Base-by-base conservation (phyloP, 92 coral and sea anemone species). In the Galaxea fascicularis region DNA sequence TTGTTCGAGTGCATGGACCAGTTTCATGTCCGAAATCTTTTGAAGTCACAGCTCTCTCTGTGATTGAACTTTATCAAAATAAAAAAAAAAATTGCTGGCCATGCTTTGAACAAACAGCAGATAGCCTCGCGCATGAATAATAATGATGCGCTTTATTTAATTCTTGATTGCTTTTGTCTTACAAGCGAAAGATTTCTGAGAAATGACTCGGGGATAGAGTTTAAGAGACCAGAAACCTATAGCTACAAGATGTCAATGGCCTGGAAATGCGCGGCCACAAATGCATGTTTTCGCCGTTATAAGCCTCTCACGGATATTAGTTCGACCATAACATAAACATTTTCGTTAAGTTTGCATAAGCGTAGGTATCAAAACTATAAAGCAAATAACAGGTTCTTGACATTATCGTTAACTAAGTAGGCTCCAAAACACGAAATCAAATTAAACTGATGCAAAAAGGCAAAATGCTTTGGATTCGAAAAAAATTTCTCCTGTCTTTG, bases 301-400 rank as follows among this genome's bases (percentile, higher is more conserved):
- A 60, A 6, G 24, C 45, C 30, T n/a, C 27, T 15, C 73, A 17
- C 46, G 83, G 45, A 64, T 14, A 24, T 25, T 0, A n/a, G 82
- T 72, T 73, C 44, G 47, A 17, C 26, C 63, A 4, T 59, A 14
- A 73, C n/a, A 25, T 56, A 74, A 75, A 65, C 35, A 59, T 75
- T 84, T 46, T 62, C 58, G 18, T 46, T 45, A 27, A 72, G n/a
- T n/a, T 27, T 15, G 17, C 74, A 62, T 28, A 64, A 28, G 74
- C 74, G 28, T 70, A 27, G n/a, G 10, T 70, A 41, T 79, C 52
- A 65, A 17, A 65, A 65, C 14, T 51, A 7, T 21, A 66, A 66
- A 31, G 29, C 71, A 62, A 77, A 46, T 59, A 25, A 47, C 53
- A 63, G 44, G 26, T 27, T 12, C 62, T 77, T 76, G 22, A 45